Evolutionary conservation across 2,113 vertebrate genomes (phyloP), one percentile per base, ranked within the genome.

Genomic region (Callocephalon fimbriatum): DNA sequence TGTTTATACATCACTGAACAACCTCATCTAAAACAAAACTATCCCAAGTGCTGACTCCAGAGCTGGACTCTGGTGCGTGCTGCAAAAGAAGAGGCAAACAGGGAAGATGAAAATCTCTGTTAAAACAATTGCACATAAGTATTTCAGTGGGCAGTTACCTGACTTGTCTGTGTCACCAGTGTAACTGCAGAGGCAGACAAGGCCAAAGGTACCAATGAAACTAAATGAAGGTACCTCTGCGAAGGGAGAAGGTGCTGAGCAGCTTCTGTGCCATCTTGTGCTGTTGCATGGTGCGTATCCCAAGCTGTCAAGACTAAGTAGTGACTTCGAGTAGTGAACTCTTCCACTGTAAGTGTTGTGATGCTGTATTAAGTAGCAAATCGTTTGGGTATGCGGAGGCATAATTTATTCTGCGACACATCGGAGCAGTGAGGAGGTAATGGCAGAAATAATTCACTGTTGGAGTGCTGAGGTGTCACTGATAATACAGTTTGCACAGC

Each of bases 81-180:
- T 54, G 38, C 76, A 23, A 6, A 76, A 59, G 31, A 48, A 44
- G 27, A 15, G 37, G 37, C n/a, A 29, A 18, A 37, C 12, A 9
- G 75, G 15, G 48, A 59, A 42, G 45, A 9, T 74, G 68, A 59
- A 81, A 35, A 48, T 32, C 38, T 72, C 32, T 38, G n/a, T 47
- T 74, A 37, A 35, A 75, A 65, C n/a, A 74, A 6, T 27, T 45
- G 29, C 27, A 17, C 15, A 1, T 35, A 8, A 40, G 25, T 5
- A 26, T 18, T 81, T 76, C 10, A 20, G 29, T 8, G 58, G 56
- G 45, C 20, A 37, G 75, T 67, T 70, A 62, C 26, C 1, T 6
- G 12, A 26, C 6, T 1, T 54, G 11, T 12, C 0, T 2, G 0
- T 32, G 32, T 22, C 15, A 0, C 13, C 45, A 8, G 23, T 10